phyloP scores from a whole-genome alignment of 2,113 vertebrate genomes.

The Ammodytes marinus region DNA sequence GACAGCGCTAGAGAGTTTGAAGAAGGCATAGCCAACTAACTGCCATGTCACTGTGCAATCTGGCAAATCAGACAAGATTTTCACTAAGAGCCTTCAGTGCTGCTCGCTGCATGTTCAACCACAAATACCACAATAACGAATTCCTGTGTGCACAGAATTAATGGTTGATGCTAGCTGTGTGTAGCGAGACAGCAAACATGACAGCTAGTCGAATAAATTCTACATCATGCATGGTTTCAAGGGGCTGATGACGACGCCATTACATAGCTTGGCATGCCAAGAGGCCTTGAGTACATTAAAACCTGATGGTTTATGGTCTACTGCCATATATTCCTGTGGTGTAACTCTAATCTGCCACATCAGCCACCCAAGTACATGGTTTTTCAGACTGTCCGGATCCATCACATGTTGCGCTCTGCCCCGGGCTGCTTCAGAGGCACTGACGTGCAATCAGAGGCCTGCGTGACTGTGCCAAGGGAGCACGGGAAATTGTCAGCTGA shows the following conservation, averaged over 20 bases:
- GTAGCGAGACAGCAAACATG: conserved; percentile 63
- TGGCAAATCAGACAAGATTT: conserved; percentile 37
- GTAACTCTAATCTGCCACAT: conserved; percentile 64
- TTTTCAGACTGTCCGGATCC: conserved; percentile 62
- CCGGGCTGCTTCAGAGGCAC: conserved; percentile 60
- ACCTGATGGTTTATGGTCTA: conserved; percentile 65
- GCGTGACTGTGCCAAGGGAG: conserved; percentile 58
- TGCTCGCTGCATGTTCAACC: conserved; percentile 36
- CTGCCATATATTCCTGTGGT: conserved; percentile 52
- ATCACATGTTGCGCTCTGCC: conserved; percentile 64
- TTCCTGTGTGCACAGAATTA: conserved; percentile 36
- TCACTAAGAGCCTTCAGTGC: conserved; percentile 10
- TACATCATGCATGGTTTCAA: conserved; percentile 58
- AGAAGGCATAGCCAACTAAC: conserved; percentile 25
- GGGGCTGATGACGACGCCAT: conserved; percentile 40
- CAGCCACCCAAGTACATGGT: conserved; percentile 69
- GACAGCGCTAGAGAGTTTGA: conserved; percentile 8
- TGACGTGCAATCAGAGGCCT: conserved; percentile 76
- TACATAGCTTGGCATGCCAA: conserved; percentile 53
- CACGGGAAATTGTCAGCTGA: conserved; percentile 79
- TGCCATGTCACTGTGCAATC: conserved; percentile 41
- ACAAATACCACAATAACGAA: conserved; percentile 55
- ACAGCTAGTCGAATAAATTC: conserved; percentile 66
- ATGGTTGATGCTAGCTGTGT: conserved; percentile 33
- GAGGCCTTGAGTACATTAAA: conserved; percentile 55